Percentiles rank a stretch among this genome's conserved stretches.
Evolutionary conservation across 2,888 invertebrate genomes (phyloP).

Genomic region (Thymelicus lineola): DNA sequence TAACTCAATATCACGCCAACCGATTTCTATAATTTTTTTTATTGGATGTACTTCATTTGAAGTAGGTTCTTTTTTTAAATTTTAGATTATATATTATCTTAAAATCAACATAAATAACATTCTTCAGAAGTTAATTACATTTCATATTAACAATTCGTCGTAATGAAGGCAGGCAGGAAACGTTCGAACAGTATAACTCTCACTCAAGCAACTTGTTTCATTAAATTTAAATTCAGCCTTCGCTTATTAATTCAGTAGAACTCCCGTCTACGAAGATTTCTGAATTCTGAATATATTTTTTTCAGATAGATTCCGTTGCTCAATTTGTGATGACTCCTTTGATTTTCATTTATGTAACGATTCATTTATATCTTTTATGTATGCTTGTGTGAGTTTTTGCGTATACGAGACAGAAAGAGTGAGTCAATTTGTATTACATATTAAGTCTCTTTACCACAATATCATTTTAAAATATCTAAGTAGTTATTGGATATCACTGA

Average conservation of each 20-base stretch:
- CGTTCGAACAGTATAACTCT: conserved; percentile 59
- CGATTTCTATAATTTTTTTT: no score
- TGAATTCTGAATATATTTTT: conserved; percentile 52
- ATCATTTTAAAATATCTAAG: no score
- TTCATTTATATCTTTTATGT: neutral
- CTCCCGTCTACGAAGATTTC: conserved; percentile 60
- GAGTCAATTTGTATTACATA: no score
- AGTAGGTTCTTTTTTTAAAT: no score
- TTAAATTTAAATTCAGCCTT: conserved; percentile 78
- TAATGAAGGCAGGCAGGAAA: conserved; percentile 46
- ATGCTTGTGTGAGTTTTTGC: no score
- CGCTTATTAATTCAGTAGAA: conserved; percentile 76
- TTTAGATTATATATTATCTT: no score
- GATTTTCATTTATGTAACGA: conserved; percentile 11
- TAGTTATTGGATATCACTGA: no score
- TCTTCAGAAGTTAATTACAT: neutral
- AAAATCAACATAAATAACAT: conserved; percentile 2
- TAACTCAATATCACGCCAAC: no score
- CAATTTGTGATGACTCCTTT: conserved; percentile 49
- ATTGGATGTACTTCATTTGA: no score
- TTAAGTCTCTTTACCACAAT: no score
- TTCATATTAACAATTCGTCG: conserved; percentile 13
- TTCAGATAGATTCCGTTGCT: conserved; percentile 58
- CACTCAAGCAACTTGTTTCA: conserved; percentile 74
- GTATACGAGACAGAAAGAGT: no score